Evolutionary conservation across 2,113 vertebrate species (phyloP).

Genomic region (Aspidoscelis tigris): DNA sequence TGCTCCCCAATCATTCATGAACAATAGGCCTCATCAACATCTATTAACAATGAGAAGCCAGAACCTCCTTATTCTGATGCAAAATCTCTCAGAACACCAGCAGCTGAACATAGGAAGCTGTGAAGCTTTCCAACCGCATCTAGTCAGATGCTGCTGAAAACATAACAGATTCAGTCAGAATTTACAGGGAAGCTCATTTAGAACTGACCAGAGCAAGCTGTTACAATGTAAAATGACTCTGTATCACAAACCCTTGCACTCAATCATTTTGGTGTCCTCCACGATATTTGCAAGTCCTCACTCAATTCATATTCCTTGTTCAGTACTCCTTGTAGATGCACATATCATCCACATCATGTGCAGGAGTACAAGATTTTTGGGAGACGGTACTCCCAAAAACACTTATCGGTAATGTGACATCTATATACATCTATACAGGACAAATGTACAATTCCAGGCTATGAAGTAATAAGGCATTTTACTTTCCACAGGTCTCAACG

Average conservation of each 20-base stretch:
- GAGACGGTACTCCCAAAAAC: neutral
- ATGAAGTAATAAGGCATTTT: conserved; percentile 24
- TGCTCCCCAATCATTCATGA: neutral
- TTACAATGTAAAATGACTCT: neutral
- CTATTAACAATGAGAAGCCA: neutral
- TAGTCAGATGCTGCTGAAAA: neutral
- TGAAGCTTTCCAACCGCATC: neutral
- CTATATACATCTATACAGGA: neutral
- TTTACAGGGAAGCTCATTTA: neutral
- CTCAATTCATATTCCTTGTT: neutral
- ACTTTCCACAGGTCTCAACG: neutral
- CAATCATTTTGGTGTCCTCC: neutral
- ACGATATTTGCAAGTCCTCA: neutral
- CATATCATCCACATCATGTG: conserved; percentile 9
- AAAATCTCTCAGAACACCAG: neutral
- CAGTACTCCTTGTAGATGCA: neutral
- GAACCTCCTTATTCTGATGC: neutral
- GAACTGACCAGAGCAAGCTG: neutral
- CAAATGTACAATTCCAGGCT: conserved; percentile 24
- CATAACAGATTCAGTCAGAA: neutral
- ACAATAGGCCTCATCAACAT: neutral
- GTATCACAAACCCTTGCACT: neutral
- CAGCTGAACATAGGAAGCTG: too few species aligned
- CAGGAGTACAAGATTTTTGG: neutral
- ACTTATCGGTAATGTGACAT: neutral